Base-by-base conservation (phyloP, 2,113 vertebrate species). In the Mastomys coucha region DNA sequence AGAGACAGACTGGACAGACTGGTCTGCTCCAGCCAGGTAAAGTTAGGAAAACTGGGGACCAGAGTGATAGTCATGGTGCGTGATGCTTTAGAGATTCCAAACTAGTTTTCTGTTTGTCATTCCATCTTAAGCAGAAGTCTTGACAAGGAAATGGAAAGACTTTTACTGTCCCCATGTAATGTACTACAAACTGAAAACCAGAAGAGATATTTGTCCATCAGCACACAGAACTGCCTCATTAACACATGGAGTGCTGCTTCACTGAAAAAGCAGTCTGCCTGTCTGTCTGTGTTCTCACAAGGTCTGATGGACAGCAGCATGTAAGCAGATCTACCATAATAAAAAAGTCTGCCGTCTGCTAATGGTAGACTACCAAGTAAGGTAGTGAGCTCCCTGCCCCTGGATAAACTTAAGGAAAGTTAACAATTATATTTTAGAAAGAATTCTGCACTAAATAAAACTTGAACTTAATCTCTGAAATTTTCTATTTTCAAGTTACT, bases 101-200 rank as follows among this genome's bases (percentile, higher is more conserved):
- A 95, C 70, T 56, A 63, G 31, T 77, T 95, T 92, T 49, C 76
- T 39, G 86, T 70, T 53, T 97, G 65, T 22, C 81, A 82, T 93
- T 93, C 96, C 39, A 1, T 97, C 90, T 95, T 96, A 81, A 96
- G 24, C 81, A 96, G 56, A 94, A 88, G 33, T 10, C 77, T 92
- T 69, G 51, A 94, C 60, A 86, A 12, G 22, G 26, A 93, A 95
- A 51, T 31, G 39, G 69, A 20, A 88, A 87, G 56, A 95, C 81
- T 28, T 28, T 93, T 81, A 67, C n/a, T 75, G 85, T 56, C 33
- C 11, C 22, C 14, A 22, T 67, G 93, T 93, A 91, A 84, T 70
- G n/a, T 60, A 75, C 20, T 87, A 17, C 60, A 89, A 89, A 91
- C 63, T 67, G 11, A 87, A 90, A 76, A 33, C 2, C 49, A 63